A percentile compares a stretch with the other conserved stretches of the same genome.
Conservation (phyloP, 2,888 invertebrate genomes). For the Cryptophagus acutangulus region DNA sequence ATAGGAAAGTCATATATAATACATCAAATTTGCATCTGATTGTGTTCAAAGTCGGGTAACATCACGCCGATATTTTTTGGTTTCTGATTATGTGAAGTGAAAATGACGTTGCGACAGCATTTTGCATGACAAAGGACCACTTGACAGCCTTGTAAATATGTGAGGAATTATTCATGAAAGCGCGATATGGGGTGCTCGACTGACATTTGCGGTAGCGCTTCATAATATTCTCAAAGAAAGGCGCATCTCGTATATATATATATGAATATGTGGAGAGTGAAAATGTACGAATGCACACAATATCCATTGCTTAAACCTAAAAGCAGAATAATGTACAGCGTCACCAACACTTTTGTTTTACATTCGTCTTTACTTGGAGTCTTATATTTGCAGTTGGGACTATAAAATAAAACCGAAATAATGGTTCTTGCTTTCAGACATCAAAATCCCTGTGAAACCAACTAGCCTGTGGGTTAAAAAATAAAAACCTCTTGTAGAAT, state of each 20-base stretch:
- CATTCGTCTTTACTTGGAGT: too few relatives aligned
- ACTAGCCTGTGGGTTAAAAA: too few relatives aligned
- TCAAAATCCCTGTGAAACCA: too few relatives aligned
- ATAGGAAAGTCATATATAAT: conserved; percentile 23
- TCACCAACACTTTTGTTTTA: not conserved
- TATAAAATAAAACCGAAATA: too few relatives aligned
- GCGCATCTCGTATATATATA: conserved; percentile 11
- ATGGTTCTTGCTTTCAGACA: too few relatives aligned
- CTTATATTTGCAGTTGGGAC: too few relatives aligned
- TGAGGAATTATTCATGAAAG: conserved; percentile 51
- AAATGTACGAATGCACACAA: not conserved
- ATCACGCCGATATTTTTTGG: conserved; percentile 40
- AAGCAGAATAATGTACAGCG: not conserved
- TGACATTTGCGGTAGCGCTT: conserved; percentile 46
- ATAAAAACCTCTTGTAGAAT: too few relatives aligned
- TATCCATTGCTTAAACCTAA: too few relatives aligned
- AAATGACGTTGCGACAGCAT: conserved; percentile 50
- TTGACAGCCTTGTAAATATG: conserved; percentile 51
- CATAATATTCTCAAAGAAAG: conserved; percentile 46
- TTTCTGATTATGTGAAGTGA: conserved; percentile 45
- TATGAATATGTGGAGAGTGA: not conserved
- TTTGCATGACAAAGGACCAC: conserved; percentile 51
- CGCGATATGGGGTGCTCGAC: conserved; percentile 44
- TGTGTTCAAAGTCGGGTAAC: conserved; percentile 29
- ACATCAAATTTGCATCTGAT: conserved; percentile 34